Conservation (phyloP, 2,888 invertebrate genomes). For the Andrena dorsata region DNA sequence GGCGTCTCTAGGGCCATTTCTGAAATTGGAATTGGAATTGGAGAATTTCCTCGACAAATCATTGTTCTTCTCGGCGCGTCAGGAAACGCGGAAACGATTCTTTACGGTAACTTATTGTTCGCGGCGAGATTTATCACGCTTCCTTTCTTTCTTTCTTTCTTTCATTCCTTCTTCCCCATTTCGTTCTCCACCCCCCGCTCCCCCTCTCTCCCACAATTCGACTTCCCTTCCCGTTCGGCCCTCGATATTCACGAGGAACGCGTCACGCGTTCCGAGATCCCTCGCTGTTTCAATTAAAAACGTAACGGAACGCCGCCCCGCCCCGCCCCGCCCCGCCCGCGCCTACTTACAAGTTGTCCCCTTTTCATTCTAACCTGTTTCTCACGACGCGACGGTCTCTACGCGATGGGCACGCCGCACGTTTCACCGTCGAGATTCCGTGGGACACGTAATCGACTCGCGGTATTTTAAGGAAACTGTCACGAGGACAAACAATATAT, state of each 20-base stretch:
- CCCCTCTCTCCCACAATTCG: background rate
- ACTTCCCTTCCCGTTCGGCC: background rate
- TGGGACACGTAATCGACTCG: conserved; percentile 58
- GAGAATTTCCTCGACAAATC: conserved; percentile 75
- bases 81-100: conserved; percentile 72
- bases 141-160: conserved; percentile 21
- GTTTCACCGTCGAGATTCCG: conserved; percentile 48
- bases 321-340: no score
- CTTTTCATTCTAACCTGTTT: conserved; percentile 5
- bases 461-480: conserved; percentile 61
- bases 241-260: conserved; percentile 61
- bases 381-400: background rate
- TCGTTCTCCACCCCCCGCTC: conserved; percentile 1
- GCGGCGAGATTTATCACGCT: conserved; percentile 70
- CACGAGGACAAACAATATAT: conserved; percentile 19
- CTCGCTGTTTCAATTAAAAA: conserved; percentile 68
- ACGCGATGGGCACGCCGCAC: conserved; percentile 31
- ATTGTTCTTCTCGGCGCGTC: conserved; percentile 68
- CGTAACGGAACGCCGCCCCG: conserved; percentile 57
- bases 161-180: background rate
- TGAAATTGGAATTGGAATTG: conserved; percentile 76
- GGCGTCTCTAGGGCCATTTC: conserved; percentile 74
- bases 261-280: conserved; percentile 50
- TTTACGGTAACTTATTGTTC: conserved; percentile 75
- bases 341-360: background rate